A percentile compares a stretch with the other conserved stretches of the same genome.
Evolutionary conservation across 2,797 vertebrate species (phyloP).

Genomic region (Apogon hyalosoma): DNA sequence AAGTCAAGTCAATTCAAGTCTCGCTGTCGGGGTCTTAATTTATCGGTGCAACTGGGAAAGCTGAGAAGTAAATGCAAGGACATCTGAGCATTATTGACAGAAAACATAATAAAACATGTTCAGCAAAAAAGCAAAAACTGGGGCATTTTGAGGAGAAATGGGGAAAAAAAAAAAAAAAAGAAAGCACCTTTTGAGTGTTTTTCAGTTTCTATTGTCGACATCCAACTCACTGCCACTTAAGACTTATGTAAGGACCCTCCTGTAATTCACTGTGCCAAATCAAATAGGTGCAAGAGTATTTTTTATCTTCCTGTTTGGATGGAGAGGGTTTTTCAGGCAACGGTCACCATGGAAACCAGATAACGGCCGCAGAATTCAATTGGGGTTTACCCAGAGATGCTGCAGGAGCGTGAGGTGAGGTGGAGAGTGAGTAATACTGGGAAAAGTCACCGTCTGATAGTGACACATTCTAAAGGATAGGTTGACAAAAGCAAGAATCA

Average conservation of each 20-base stretch:
- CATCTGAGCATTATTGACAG: conserved; percentile 7
- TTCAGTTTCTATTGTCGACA: conserved; percentile 54
- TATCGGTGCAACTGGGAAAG: conserved; percentile 30
- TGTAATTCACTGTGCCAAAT: conserved; percentile 26
- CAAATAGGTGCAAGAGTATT: conserved; percentile 35
- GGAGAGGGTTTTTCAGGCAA: conserved; percentile 26
- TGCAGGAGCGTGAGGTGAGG: not conserved
- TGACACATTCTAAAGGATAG: not conserved
- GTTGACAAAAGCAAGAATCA: no score
- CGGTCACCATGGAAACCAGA: conserved; percentile 57
- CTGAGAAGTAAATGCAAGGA: conserved; percentile 23
- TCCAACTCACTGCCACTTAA: conserved; percentile 47
- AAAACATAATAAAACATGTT: not conserved
- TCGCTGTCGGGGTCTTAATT: conserved; percentile 33
- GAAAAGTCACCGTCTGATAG: conserved; percentile 6
- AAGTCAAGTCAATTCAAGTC: conserved; percentile 68
- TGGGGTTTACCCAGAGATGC: conserved; percentile 19
- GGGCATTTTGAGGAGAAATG: not conserved
- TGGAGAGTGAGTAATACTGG: not conserved
- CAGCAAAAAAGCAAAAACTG: not conserved
- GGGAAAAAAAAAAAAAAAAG: not conserved
- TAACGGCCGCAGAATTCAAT: conserved; percentile 18
- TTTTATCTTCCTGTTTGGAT: conserved; percentile 34
- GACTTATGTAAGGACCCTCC: conserved; percentile 66
- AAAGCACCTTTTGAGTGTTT: no score